phyloP scores from a whole-genome alignment of 2,888 invertebrate species.

The Ophioninae sp. region DNA sequence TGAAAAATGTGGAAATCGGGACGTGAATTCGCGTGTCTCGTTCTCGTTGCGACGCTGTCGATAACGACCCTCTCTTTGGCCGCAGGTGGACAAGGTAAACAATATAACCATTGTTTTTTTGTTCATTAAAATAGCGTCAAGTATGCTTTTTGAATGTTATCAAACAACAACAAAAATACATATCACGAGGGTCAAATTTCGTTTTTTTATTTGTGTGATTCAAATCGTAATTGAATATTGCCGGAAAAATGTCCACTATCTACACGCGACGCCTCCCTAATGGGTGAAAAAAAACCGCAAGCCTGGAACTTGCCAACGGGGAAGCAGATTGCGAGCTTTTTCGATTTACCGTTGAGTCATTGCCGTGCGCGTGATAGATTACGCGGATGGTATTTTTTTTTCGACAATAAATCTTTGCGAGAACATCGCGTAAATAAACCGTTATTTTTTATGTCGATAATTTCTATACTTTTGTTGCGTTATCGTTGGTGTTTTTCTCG shows the following conservation, averaged over 20 bases:
- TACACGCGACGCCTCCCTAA: background rate
- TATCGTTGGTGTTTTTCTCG: background rate
- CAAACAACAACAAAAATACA: background rate
- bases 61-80: conserved; percentile 41
- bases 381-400: background rate
- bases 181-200: background rate
- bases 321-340: background rate
- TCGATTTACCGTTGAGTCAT: conserved; percentile 31
- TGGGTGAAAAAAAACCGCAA: background rate
- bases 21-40: conserved; percentile 44
- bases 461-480: no score
- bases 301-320: background rate
- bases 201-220: conserved; percentile 3
- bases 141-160: background rate
- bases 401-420: background rate
- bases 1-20: conserved; percentile 49
- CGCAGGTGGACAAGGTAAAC: conserved; percentile 44
- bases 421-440: background rate
- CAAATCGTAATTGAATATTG: conserved; percentile 6
- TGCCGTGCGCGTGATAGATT: conserved; percentile 7
- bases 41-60: conserved; percentile 41
- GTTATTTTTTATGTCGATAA: no score
- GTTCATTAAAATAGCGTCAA: background rate
- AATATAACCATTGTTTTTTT: conserved; percentile 4
- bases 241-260: conserved; percentile 55